These are phyloP conservation scores for Crossaster papposus DNA, from an alignment of 53 echinoderm and acorn worm species.

Conservation along the genomic window DNA sequence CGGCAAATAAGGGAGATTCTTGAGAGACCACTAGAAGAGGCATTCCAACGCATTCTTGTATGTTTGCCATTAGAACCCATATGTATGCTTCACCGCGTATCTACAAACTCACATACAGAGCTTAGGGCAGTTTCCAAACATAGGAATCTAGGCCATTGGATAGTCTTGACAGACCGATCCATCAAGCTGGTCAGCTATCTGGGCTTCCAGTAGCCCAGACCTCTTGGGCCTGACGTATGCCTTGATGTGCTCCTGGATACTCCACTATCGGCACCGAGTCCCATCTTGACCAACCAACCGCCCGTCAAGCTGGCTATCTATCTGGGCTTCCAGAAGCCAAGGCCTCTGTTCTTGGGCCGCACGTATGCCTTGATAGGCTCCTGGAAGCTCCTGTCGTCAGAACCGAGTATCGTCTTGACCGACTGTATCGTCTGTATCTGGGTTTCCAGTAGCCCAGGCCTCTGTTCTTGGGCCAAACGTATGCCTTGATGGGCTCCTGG, in stretches of 20 bases:
- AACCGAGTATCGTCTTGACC: slow-evolving; percentile 81
- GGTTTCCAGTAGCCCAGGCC: slow-evolving; percentile 95
- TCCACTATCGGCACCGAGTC: slow-evolving; percentile 81
- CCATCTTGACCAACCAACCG: slow-evolving; percentile 39
- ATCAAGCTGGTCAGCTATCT: slow-evolving; percentile 8
- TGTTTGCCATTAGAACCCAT: neutral
- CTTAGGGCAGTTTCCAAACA: neutral
- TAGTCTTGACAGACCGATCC: neutral
- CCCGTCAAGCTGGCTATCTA: neutral
- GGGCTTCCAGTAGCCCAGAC: slow-evolving; percentile 90
- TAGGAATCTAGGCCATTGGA: neutral
- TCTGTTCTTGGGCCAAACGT: slow-evolving; percentile 86
- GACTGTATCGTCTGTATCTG: slow-evolving; percentile 8
- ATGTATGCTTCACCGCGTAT: neutral
- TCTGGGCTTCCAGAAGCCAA: slow-evolving; percentile 86
- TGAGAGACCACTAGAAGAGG: too few species aligned
- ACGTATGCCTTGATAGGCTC: slow-evolving; percentile 93
- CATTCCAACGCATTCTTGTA: too few species aligned
- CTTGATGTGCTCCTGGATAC: slow-evolving; percentile 86
- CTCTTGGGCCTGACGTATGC: slow-evolving; percentile 91
- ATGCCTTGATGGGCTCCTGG: slow-evolving; percentile 87
- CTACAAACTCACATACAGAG: neutral
- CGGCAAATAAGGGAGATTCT: too few species aligned
- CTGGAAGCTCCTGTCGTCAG: slow-evolving; percentile 71
- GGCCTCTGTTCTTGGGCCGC: slow-evolving; percentile 89